phyloP scores from a whole-genome alignment of 2,888 invertebrate genomes.

The Urechis unicinctus region DNA sequence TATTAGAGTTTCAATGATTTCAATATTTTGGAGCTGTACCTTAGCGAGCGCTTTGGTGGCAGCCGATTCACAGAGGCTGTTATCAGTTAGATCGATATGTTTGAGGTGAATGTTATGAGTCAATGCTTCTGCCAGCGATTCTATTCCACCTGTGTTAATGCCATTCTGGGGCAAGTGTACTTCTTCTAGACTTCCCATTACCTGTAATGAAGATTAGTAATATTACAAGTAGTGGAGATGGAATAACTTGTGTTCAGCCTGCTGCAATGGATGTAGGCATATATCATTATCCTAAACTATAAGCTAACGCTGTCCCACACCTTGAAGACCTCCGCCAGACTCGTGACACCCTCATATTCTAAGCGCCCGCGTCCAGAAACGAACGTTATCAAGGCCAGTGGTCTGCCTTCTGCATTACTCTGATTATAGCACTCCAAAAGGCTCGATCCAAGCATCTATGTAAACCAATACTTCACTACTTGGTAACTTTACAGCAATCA shows the following conservation, averaged over 20 bases:
- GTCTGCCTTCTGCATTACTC: constrained; percentile 59
- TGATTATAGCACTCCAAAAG: constrained; percentile 62
- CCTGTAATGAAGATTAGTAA: too few species aligned
- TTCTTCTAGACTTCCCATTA: constrained; percentile 77
- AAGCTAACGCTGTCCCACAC: too few species aligned
- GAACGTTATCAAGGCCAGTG: constrained; percentile 73
- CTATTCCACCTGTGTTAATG: constrained; percentile 79
- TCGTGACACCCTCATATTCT: constrained; percentile 87
- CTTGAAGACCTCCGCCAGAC: constrained; percentile 75
- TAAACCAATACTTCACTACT: too few species aligned
- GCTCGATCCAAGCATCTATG: constrained; percentile 72
- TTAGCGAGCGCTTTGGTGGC: constrained; percentile 63
- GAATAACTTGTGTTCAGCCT: too few species aligned
- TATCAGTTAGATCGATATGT: constrained; percentile 86
- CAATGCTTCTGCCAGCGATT: constrained; percentile 73
- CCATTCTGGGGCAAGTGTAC: constrained; percentile 95
- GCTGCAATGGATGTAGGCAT: too few species aligned
- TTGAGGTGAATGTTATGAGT: constrained; percentile 60
- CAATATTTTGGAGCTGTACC: too few species aligned
- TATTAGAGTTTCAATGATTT: too few species aligned
- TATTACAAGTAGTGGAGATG: too few species aligned
- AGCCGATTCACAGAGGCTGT: constrained; percentile 75
- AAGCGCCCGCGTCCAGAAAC: constrained; percentile 88
- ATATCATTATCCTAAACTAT: too few species aligned
- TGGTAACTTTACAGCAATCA: too few species aligned